Evolutionary conservation across 92 coral and sea anemone species (phyloP).

Genomic region (Zoanthus sansibaricus): DNA sequence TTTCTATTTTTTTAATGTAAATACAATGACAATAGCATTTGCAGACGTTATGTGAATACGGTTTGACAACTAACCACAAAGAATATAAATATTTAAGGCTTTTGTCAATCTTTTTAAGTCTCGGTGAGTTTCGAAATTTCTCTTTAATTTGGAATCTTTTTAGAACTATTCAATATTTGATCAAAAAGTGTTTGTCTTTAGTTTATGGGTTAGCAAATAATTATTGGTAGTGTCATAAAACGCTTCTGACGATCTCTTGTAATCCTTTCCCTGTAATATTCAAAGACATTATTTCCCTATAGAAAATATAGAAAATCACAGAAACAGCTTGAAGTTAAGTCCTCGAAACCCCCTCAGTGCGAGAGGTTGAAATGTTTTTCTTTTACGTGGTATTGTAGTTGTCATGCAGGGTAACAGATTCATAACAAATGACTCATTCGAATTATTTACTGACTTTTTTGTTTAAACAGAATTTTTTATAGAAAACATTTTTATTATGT

Average conservation of each 20-base stretch:
- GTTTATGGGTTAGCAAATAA: no score
- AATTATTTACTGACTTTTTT: background rate
- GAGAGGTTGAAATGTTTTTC: background rate
- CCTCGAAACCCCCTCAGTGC: background rate
- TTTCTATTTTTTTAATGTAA: background rate
- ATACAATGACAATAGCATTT: background rate
- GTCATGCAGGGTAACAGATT: background rate
- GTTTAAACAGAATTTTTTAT: background rate
- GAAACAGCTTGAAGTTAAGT: slow-evolving; percentile 5
- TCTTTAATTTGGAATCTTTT: no score
- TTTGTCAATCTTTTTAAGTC: no score
- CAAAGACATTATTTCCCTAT: background rate
- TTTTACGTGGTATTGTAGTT: background rate
- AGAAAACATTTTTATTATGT: background rate
- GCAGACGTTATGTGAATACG: background rate
- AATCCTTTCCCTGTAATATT: no score
- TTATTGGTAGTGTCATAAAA: no score
- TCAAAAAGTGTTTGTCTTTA: no score
- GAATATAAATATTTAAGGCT: no score
- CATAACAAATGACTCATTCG: background rate
- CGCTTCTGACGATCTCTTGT: no score
- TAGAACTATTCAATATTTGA: no score
- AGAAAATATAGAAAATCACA: background rate
- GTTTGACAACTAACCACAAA: background rate
- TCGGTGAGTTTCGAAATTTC: no score